phyloP scores from a whole-genome alignment of 2,888 invertebrate genomes.

The Galeopsomyia nigrocyanea region DNA sequence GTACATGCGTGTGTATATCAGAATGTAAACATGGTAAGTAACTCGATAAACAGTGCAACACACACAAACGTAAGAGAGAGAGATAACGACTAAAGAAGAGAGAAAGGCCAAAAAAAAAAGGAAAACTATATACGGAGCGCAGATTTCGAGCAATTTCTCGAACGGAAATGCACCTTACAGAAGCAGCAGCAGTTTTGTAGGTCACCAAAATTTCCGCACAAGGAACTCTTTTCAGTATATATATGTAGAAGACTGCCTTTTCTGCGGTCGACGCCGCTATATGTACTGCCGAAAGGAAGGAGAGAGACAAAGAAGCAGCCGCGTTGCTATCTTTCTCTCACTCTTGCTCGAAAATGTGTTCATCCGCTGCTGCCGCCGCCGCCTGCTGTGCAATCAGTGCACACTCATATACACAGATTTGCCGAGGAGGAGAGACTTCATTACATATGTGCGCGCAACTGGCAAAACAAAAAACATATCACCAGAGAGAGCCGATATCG shows the following conservation, averaged over 20 bases:
- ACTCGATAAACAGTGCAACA: too few relatives aligned
- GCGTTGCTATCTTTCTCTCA: slow-evolving; percentile 29
- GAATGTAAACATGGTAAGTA: too few relatives aligned
- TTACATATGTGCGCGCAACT: slow-evolving; percentile 14
- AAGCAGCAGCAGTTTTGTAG: neutral
- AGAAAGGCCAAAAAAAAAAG: too few relatives aligned
- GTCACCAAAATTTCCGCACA: neutral
- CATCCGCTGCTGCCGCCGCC: slow-evolving; percentile 31
- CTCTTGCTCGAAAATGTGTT: slow-evolving; percentile 38
- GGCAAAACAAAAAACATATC: too few relatives aligned
- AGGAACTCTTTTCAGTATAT: neutral
- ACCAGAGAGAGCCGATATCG: too few relatives aligned
- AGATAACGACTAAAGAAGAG: too few relatives aligned
- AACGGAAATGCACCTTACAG: neutral
- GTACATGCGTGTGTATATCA: too few relatives aligned
- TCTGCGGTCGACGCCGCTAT: neutral
- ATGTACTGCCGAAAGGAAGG: neutral
- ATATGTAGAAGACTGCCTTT: neutral
- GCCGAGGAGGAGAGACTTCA: slow-evolving; percentile 34
- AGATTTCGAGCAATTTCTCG: too few relatives aligned
- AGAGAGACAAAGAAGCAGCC: slow-evolving; percentile 10
- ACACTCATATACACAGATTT: neutral
- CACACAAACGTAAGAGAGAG: too few relatives aligned
- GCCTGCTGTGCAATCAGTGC: slow-evolving; percentile 46
- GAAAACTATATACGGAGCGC: too few relatives aligned